Conservation (phyloP, 2,888 invertebrate species). For the Branchellion lobata region DNA sequence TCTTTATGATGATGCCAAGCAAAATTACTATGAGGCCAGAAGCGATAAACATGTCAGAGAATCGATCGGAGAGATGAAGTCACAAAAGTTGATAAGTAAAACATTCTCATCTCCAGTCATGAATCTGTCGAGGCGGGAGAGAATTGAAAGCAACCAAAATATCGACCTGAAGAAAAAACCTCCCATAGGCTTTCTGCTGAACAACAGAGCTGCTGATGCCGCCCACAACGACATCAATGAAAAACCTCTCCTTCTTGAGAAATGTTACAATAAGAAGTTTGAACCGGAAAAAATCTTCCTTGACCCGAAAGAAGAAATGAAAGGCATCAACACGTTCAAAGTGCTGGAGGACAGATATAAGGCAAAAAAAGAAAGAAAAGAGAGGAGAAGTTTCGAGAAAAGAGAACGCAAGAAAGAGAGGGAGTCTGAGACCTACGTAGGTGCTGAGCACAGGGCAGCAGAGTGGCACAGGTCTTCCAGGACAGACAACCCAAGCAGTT, state of each 20-base stretch:
- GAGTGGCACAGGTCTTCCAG: neutral
- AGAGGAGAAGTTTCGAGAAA: neutral
- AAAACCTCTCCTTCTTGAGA: too few species aligned
- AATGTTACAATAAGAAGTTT: too few species aligned
- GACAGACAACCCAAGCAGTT: neutral
- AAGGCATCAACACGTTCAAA: neutral
- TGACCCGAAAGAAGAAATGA: too few species aligned
- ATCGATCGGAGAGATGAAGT: neutral
- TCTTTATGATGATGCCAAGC: neutral
- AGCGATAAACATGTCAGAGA: neutral
- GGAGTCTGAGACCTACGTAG: neutral
- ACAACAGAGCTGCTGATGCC: too few species aligned
- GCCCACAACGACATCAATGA: too few species aligned
- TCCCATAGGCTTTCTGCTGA: too few species aligned
- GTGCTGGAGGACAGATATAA: neutral
- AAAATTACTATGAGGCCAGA: neutral
- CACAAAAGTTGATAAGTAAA: too few species aligned
- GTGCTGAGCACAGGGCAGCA: neutral
- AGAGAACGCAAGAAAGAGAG: neutral
- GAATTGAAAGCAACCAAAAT: too few species aligned
- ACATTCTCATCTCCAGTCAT: too few species aligned
- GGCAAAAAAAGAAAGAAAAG: constrained; percentile 15
- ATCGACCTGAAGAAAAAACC: too few species aligned
- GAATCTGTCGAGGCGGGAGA: neutral
- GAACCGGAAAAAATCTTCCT: too few species aligned